Evolutionary conservation across 2,113 vertebrate species (phyloP), one percentile per base, ranked within the genome.

Genomic region (Serinus canaria): DNA sequence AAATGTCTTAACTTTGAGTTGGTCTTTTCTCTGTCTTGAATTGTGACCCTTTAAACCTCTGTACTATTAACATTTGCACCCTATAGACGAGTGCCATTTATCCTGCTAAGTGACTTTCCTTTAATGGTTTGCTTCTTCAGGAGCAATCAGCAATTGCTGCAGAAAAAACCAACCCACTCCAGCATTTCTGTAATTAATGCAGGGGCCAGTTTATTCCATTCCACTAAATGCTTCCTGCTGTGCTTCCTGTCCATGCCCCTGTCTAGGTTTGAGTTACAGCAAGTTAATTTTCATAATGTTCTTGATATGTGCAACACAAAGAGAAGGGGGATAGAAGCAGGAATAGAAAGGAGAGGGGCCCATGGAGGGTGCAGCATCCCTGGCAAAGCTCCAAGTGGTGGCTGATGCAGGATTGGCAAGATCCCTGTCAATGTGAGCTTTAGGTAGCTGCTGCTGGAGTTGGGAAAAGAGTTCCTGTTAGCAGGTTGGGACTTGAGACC

Each of bases 181-280:
- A 50, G 12, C 43, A 16, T 74, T 58, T 58, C 63, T 85, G 90
- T 95, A 77, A 92, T 95, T 89, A 91, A 87, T 31, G 79, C 53
- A 27, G 81, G 77, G 83, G 69, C 53, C 62, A 39, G 49, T 87
- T 85, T 50, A 91, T 91, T 79, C 84, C 90, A 52, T 72, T 79
- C 44, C 78, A 72, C 66, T 72, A 37, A 96, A 94, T 69, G 91
- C 67, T 94, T 94, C 92, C 92, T 91, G 66, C 90, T 64, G 16
- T 0, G 31, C 82, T 94, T 95, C 89, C 91, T 90, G 84, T 23
- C 19, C 67, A 10, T 88, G 50, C 50, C 47, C 56, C 84, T 74
- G 27, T n/a, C 76, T 37, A 25, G 82, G 79, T 90, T 66, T 88
- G 82, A 92, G 70, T 94, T 95, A 47, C 35, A 94, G 90, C 87